Base-by-base conservation (phyloP, 1,140 invertebrate species). In the Mesaphorura yosii region DNA sequence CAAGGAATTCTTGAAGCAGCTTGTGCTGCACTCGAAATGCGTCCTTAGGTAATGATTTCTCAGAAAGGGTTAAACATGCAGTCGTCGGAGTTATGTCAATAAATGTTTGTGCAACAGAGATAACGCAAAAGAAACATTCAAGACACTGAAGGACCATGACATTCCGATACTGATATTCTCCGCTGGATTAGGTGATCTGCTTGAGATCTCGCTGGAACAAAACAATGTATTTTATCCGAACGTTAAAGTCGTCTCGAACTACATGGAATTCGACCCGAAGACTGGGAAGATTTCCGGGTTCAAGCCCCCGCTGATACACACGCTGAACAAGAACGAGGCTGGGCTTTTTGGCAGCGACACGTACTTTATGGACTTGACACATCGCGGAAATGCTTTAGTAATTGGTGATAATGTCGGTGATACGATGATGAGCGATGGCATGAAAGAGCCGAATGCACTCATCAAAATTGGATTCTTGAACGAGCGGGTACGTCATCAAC, bases 401-500 rank as follows among this genome's bases (percentile, higher is more conserved):
- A 76, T 94, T 75, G 91, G 90, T 0, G 91, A 95, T 68, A 84
- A 83, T 0, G 67, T 87, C 0, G 90, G 88, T 1, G 93, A 97
- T 72, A 79, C 89, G 0, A 72, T 75, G 3, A 97, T 97, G 92
- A 83, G 84, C 1, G 80, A 89, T 59, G 90, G 89, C 14, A 79
- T 91, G 53, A 64, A 67, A 27, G 70, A 81, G 48, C 22, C 53
- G 4, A 75, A 79, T 31, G 74, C 77, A 25, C 72, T 89, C 14
- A 69, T 97, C 1, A 92, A 88, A 72, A 88, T 97, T 64, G 93
- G 91, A 25, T 96, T 91, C 68, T 76, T 96, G 0, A 93, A 90
- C 65, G 78, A 86, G 42, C 80, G 88, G 10, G 53, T 55, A 51
- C 26, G 38, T n/a, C n/a, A n/a, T n/a, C n/a, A n/a, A n/a, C n/a